A percentile compares a stretch with the other conserved stretches of the same genome.
phyloP scores from a whole-genome alignment of 2,113 vertebrate species.

The Laticauda colubrina region DNA sequence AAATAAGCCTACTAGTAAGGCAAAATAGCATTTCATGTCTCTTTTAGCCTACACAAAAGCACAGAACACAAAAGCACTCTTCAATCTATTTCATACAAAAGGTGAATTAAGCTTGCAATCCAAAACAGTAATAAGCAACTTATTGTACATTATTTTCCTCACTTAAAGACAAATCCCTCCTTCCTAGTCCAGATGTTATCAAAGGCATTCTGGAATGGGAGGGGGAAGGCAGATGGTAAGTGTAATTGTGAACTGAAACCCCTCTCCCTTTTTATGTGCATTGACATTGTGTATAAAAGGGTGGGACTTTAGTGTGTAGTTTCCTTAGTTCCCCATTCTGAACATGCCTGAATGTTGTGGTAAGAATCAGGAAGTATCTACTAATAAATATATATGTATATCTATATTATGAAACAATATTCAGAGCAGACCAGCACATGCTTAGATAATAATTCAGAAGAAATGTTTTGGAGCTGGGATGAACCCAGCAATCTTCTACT shows the following conservation, averaged over 20 bases:
- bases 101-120: constrained; percentile 3
- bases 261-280: neutral
- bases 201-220: neutral
- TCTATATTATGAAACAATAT: too few relatives aligned
- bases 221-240: neutral
- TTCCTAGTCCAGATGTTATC: neutral
- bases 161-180: neutral
- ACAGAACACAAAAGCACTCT: neutral
- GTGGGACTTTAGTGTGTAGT: neutral
- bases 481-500: neutral
- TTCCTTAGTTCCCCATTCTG: neutral
- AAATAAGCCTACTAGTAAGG: neutral
- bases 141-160: neutral
- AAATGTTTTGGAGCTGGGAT: neutral
- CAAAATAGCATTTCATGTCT: constrained; percentile 24
- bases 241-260: neutral
- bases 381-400: too few relatives aligned
- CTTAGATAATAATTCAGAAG: neutral
- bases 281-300: neutral
- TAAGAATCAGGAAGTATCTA: neutral
- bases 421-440: neutral
- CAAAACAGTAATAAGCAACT: neutral
- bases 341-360: neutral
- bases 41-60: constrained; percentile 3
- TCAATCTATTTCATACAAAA: neutral